Base-by-base conservation (phyloP, 2,797 vertebrate genomes). In the Agapornis canus region DNA sequence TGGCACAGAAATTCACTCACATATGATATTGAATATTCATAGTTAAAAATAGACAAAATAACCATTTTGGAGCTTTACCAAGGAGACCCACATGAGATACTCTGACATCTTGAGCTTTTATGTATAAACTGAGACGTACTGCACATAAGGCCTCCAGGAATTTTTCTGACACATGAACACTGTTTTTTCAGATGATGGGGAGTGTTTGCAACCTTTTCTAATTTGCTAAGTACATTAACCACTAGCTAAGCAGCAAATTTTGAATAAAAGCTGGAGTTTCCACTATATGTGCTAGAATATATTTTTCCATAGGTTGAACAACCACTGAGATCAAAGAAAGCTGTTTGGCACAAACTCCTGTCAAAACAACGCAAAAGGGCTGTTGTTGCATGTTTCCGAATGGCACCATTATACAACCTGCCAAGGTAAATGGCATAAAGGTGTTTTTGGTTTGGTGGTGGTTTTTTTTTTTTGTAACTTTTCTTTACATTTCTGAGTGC, bases 321-420 rank as follows among this genome's bases (percentile, higher is more conserved):
- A 95, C 99, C 99, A 10, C 95, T 99, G 95, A 98, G 99, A 96
- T 99, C 99, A 87, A 99, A 99, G 98, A 99, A 99, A 95, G 99
- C 99, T 18, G 99, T 99, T 6, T 99, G 99, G 99, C 99, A 99
- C 97, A 99, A 99, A 94, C 96, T 99, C 57, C 96, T 99, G 47
- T 99, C 99, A 95, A 99, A 99, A 89, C 99, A 99, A 98, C 98
- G 99, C 64, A 99, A 99, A 96, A 98, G 99, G 95, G 99, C 99
- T 0, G 99, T 99, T n/a, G 99, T 99, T 60, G 99, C 99, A 18
- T 99, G 99, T 96, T 99, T 99, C 97, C 98, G 99, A 75, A 99
- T 99, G 99, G 99, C 99, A 65, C 99, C 99, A 0, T 98, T 99
- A 68, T 99, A 99, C 96, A 99, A 99, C 93, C 98, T 99, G 60